These are phyloP conservation scores for Cacoxenus indagator DNA, from an alignment of 2,888 invertebrate genomes.

Conservation along the genomic window DNA sequence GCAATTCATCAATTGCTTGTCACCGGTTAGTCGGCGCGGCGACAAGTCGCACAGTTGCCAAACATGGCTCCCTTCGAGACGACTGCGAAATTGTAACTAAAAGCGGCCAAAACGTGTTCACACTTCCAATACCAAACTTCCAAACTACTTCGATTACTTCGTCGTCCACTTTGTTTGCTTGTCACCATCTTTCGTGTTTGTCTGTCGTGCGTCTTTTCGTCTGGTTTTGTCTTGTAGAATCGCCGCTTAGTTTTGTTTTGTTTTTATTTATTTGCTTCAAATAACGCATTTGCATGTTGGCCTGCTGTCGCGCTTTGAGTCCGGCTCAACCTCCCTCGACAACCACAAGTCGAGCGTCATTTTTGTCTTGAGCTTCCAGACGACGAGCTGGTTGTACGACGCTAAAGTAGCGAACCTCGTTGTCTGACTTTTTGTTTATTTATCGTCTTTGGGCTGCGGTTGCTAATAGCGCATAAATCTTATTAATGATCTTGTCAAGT, in stretches of 20 bases:
- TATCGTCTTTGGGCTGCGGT: conserved; percentile 60
- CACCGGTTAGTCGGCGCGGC: no score
- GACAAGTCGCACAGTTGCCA: no score
- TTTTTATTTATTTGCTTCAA: not conserved
- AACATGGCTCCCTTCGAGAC: no score
- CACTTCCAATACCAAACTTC: not conserved
- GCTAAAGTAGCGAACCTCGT: no score
- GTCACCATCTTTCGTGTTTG: not conserved
- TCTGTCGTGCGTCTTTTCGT: not conserved
- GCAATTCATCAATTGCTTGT: no score
- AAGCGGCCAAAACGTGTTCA: not conserved
- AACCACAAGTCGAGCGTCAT: not conserved
- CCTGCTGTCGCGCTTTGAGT: not conserved
- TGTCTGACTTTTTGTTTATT: conserved; percentile 46
- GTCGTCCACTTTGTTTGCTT: no score
- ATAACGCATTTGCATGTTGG: not conserved
- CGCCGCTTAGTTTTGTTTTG: no score
- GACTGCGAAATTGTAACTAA: no score
- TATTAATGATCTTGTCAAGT: conserved; percentile 68
- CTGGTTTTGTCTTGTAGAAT: not conserved
- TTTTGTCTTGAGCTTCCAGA: no score
- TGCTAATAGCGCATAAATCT: conserved; percentile 67
- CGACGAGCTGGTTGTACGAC: no score
- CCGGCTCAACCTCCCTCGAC: not conserved
- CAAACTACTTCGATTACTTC: no score